phyloP scores from a whole-genome alignment of 2,888 invertebrate genomes.

The Ctenicera cuprea region DNA sequence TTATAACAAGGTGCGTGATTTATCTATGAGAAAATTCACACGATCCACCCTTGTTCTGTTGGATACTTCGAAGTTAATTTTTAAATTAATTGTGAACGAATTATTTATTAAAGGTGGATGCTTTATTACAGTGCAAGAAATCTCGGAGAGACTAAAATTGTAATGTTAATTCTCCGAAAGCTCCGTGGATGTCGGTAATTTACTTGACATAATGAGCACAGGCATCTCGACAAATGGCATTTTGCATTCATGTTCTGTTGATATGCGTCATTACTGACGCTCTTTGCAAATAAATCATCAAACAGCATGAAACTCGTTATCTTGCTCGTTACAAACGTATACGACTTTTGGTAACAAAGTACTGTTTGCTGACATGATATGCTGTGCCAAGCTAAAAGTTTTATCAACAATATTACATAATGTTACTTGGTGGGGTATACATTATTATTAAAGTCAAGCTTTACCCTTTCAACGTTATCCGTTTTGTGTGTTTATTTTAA shows the following conservation, averaged over 20 bases:
- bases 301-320: conserved; percentile 9
- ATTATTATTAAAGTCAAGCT: no score
- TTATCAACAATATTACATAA: background rate
- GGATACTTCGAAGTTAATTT: conserved; percentile 11
- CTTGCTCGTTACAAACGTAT: conserved; percentile 8
- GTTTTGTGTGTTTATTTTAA: no score
- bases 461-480: no score
- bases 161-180: background rate
- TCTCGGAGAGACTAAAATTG: background rate
- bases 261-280: background rate
- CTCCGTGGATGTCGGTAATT: background rate
- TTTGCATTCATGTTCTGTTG: conserved; percentile 8
- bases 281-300: conserved; percentile 10
- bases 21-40: conserved; percentile 20
- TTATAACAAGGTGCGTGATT: conserved; percentile 1
- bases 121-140: background rate
- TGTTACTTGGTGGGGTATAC: no score
- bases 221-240: conserved; percentile 6
- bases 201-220: conserved; percentile 11
- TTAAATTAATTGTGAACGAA: conserved; percentile 38
- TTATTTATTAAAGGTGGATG: conserved; percentile 23
- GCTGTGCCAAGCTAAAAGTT: background rate
- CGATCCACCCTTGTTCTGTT: conserved; percentile 24
- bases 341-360: background rate
- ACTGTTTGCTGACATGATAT: background rate